A percentile compares a stretch with the other conserved stretches of the same genome.
These are phyloP conservation scores for Drosophila subquinaria DNA, from an alignment of 2,888 invertebrate genomes.

Conservation along the genomic window DNA sequence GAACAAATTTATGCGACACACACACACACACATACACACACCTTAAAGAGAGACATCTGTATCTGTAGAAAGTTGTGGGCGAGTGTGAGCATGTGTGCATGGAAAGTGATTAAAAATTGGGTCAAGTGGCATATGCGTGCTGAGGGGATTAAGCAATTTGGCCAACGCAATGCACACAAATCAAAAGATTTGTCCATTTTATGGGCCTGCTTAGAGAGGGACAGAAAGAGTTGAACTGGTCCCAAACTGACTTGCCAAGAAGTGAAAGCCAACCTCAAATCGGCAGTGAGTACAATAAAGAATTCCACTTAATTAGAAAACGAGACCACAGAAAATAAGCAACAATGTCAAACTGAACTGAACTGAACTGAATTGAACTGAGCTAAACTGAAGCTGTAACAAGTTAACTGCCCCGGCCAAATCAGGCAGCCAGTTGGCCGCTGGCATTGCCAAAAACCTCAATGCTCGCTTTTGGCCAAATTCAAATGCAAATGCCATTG, in stretches of 20 bases:
- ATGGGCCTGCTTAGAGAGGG: slow-evolving; percentile 32
- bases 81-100: slow-evolving; percentile 62
- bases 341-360: slow-evolving; percentile 39
- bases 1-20: slow-evolving; percentile 71
- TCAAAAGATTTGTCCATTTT: slow-evolving; percentile 75
- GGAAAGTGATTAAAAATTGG: slow-evolving; percentile 82
- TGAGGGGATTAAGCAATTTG: slow-evolving; percentile 77
- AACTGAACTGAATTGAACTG: background rate
- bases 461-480: slow-evolving; percentile 40
- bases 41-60: background rate
- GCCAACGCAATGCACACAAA: slow-evolving; percentile 66
- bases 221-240: slow-evolving; percentile 4
- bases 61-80: no score
- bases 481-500: slow-evolving; percentile 49
- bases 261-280: slow-evolving; percentile 17
- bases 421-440: slow-evolving; percentile 22
- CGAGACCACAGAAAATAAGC: slow-evolving; percentile 40
- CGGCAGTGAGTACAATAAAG: slow-evolving; percentile 27
- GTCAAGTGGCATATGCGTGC: slow-evolving; percentile 81
- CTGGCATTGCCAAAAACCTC: slow-evolving; percentile 55
- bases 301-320: slow-evolving; percentile 52
- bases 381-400: slow-evolving; percentile 14
- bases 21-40: slow-evolving; percentile 13
- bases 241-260: slow-evolving; percentile 16
- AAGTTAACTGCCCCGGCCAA: slow-evolving; percentile 49